Base-by-base conservation (phyloP, 53 echinoderm and acorn worm species). In the Antedon mediterranea region DNA sequence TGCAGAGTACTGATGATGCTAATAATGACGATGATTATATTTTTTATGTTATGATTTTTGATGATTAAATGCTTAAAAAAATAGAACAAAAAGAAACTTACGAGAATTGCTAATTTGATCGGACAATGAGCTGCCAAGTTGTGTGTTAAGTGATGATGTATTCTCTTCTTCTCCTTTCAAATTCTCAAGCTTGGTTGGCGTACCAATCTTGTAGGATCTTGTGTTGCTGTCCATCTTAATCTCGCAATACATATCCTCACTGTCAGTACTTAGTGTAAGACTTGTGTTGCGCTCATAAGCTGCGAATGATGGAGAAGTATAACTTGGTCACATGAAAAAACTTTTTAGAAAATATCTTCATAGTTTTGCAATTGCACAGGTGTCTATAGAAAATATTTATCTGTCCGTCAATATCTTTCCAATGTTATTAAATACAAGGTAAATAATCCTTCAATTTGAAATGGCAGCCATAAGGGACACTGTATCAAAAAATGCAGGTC, bases 231-330 rank as follows among this genome's bases (percentile, higher is more conserved):
- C 90, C 77, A 85, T 85, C 70, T 85, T 87, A 71, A 90, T 90
- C 75, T 90, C 90, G 70, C 87, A 88, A 73, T 85, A 85, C 78
- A 85, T 85, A 43, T 87, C 87, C 9, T 90, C 90, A 77, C 90
- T 90, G 78, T 90, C 90, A 0, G 85, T 83, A 80, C 90, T 90
- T 7, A 44, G 81, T 76, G 77, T 84, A 29, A 84, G 73, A 80
- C 81, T 81, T 3, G 73, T 5, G 33, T 41, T 81, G 18, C 86
- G 81, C 43, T 73, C 72, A 32, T 28, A 34, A 0, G 31, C 80
- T 79, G 57, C 20, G 41, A 3, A 37, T 57, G 4, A 11, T 37
- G 37, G n/a, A n/a, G n/a, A n/a, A n/a, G n/a, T n/a, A n/a, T n/a
- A n/a, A n/a, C n/a, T n/a, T n/a, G n/a, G n/a, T n/a, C n/a, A n/a